These are phyloP conservation scores for Lagria hirta DNA, from an alignment of 2,888 invertebrate genomes.

Conservation along the genomic window DNA sequence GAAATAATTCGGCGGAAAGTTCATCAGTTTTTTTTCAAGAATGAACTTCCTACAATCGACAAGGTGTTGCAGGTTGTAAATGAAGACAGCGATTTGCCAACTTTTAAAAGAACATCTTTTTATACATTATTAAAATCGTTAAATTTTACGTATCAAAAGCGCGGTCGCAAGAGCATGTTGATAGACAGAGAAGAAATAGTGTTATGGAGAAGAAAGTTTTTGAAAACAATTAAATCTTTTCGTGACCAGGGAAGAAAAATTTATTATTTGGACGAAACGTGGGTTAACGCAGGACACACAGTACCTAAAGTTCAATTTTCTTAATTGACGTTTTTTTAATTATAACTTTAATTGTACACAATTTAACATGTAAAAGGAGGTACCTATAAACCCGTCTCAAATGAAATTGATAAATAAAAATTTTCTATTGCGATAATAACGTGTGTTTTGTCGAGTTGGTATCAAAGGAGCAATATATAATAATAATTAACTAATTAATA, in stretches of 20 bases:
- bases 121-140: constrained; percentile 15
- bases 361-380: no score
- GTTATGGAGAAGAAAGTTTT: constrained; percentile 22
- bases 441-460: no score
- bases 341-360: no score
- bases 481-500: no score
- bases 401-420: no score
- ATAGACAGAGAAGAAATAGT: constrained; percentile 28
- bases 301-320: constrained; percentile 16
- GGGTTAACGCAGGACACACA: constrained; percentile 31
- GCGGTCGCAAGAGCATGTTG: constrained; percentile 22
- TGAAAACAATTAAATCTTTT: constrained; percentile 23
- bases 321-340: no score
- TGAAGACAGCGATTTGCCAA: constrained; percentile 20
- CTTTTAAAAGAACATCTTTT: constrained; percentile 25
- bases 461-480: no score
- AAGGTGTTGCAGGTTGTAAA: constrained; percentile 9
- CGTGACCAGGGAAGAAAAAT: constrained; percentile 24
- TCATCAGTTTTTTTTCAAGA: constrained; percentile 11
- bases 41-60: constrained; percentile 14
- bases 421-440: no score
- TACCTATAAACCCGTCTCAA: no score
- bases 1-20: no score
- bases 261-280: constrained; percentile 32
- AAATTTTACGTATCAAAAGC: constrained; percentile 20